Base-by-base conservation (phyloP, 1,140 invertebrate species). In the Drosophila eugracilis region DNA sequence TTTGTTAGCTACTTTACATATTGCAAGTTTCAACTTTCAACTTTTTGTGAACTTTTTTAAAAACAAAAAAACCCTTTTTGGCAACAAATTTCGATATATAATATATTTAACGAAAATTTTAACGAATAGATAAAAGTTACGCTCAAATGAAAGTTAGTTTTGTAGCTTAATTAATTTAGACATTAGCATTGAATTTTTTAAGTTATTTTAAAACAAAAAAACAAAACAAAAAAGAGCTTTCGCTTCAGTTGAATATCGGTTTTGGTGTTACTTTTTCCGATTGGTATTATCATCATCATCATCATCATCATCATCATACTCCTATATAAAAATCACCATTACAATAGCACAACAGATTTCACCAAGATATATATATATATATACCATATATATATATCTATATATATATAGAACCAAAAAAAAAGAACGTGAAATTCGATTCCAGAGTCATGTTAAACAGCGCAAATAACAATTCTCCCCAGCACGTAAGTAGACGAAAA, bases 361-460 rank as follows among this genome's bases (percentile, higher is more conserved):
- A 62, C 48, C 41, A 73, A 73, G 52, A 71, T 50, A 34, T 41
- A 32, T 32, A n/a, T n/a, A n/a, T n/a, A n/a, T n/a, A n/a, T n/a
- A n/a, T n/a, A n/a, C n/a, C n/a, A n/a, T n/a, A n/a, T n/a, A n/a
- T n/a, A n/a, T n/a, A n/a, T n/a, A n/a, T n/a, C n/a, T n/a, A n/a
- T n/a, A n/a, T n/a, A n/a, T n/a, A n/a, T n/a, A n/a, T n/a, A n/a
- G n/a, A n/a, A n/a, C n/a, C n/a, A n/a, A n/a, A n/a, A n/a, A n/a
- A n/a, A 49, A 67, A 66, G 39, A 24, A 37, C 37, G 74, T 45
- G 78, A 62, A 78, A 83, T 54, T 83, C 30, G 45, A 83, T 74
- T 81, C 67, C 71, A 80, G 78, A 80, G 78, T 85, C 63, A 84
- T 84, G 79, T 78, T 85, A 72, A 85, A 80, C 71, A 85, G 79